These are phyloP conservation scores for Frankliniella fusca DNA, from an alignment of 2,888 invertebrate species.

Conservation along the genomic window DNA sequence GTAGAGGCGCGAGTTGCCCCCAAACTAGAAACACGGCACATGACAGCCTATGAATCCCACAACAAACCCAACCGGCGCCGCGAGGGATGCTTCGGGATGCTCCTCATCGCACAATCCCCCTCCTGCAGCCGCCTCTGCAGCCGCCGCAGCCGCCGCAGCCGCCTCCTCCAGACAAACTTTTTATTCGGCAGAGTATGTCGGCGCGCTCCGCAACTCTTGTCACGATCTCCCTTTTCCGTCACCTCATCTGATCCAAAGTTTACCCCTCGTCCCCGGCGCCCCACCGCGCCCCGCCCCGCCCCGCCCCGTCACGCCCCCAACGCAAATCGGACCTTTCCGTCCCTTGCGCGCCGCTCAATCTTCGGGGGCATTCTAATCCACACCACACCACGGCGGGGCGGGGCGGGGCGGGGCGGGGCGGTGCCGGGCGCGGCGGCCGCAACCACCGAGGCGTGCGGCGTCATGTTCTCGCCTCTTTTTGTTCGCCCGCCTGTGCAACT, in stretches of 20 bases:
- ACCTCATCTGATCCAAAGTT: conserved; percentile 1
- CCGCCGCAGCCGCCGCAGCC: neutral
- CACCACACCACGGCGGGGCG: neutral
- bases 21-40: no score
- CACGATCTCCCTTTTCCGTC: conserved; percentile 15
- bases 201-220: neutral
- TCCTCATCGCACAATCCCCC: neutral
- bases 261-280: conserved; percentile 4
- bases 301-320: neutral
- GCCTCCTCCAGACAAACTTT: neutral
- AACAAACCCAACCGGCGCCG: no score
- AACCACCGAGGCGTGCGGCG: no score
- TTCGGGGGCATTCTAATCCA: conserved; percentile 2
- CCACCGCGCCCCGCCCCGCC: neutral
- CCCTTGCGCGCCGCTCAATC: neutral
- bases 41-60: no score
- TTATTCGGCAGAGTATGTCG: conserved; percentile 17
- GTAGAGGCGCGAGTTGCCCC: no score
- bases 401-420: neutral
- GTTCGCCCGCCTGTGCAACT: neutral
- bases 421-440: neutral
- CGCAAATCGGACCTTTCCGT: neutral
- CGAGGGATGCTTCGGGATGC: neutral
- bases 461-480: neutral
- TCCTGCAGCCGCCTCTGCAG: neutral